Evolutionary conservation across 2,888 invertebrate genomes (phyloP).

Genomic region (Tortrix viridana): DNA sequence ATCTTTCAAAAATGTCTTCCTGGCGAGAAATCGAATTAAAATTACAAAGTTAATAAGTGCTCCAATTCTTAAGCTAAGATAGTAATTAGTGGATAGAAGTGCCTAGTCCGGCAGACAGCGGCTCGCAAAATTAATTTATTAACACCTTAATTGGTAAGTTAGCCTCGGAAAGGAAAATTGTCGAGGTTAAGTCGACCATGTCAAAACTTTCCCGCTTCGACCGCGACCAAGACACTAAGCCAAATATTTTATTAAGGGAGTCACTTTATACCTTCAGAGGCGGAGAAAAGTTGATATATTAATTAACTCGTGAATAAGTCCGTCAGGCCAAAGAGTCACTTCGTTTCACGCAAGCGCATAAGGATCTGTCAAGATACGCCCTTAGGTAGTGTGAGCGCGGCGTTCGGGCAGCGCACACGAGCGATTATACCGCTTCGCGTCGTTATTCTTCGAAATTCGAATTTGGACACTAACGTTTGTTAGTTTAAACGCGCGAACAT

Average conservation of each 20-base stretch:
- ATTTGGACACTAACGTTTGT: slow-evolving; percentile 54
- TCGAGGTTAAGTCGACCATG: slow-evolving; percentile 26
- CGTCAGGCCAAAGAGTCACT: slow-evolving; percentile 78
- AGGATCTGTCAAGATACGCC: slow-evolving; percentile 66
- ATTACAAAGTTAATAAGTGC: slow-evolving; percentile 52
- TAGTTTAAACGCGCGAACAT: slow-evolving; percentile 56
- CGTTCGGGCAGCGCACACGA: slow-evolving; percentile 61
- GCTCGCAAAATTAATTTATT: slow-evolving; percentile 56
- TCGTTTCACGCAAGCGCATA: slow-evolving; percentile 76
- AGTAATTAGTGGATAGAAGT: slow-evolving; percentile 55
- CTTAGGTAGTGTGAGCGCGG: slow-evolving; percentile 72
- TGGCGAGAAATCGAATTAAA: slow-evolving; percentile 44
- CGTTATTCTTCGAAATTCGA: slow-evolving; percentile 56
- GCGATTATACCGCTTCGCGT: slow-evolving; percentile 49
- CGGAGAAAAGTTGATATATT: slow-evolving; percentile 82
- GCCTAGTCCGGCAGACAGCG: slow-evolving; percentile 50
- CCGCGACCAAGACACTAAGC: slow-evolving; percentile 37
- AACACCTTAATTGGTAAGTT: slow-evolving; percentile 53
- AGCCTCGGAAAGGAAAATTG: slow-evolving; percentile 42
- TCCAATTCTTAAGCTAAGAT: slow-evolving; percentile 47
- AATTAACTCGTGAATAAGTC: slow-evolving; percentile 82
- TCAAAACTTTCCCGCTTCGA: slow-evolving; percentile 35
- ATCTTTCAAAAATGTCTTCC: neutral
- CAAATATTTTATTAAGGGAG: slow-evolving; percentile 72
- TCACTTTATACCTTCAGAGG: slow-evolving; percentile 69